phyloP scores from a whole-genome alignment of 1,140 invertebrate species.

The Diorhabda elongata region DNA sequence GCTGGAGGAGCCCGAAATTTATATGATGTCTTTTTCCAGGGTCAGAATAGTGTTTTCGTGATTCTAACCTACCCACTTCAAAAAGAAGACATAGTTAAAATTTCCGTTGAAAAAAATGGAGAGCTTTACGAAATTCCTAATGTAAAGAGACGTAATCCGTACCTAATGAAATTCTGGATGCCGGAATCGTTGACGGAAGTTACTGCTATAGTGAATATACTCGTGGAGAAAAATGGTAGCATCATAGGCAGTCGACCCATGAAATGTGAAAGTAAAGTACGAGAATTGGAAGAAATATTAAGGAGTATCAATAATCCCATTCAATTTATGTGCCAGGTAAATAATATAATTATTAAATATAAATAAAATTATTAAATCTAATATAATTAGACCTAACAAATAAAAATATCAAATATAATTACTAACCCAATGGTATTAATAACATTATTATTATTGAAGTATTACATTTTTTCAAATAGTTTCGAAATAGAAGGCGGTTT shows the following conservation, averaged over 20 bases:
- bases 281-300: constrained; percentile 77
- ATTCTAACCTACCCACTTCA: constrained; percentile 71
- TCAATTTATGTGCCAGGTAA: constrained; percentile 82
- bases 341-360: not conserved
- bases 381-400: too few species aligned
- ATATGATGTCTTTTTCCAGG: constrained; percentile 49
- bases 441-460: too few species aligned
- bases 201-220: constrained; percentile 74
- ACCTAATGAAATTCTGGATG: constrained; percentile 74
- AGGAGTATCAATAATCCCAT: constrained; percentile 72
- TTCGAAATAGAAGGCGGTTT: too few species aligned
- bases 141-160: constrained; percentile 74
- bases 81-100: constrained; percentile 67
- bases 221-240: constrained; percentile 72
- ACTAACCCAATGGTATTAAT: too few species aligned
- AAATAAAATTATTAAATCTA: too few species aligned
- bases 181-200: constrained; percentile 74
- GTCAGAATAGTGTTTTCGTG: constrained; percentile 76
- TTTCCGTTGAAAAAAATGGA: constrained; percentile 73
- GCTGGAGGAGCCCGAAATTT: too few species aligned
- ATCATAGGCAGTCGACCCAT: constrained; percentile 72
- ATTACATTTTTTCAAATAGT: too few species aligned
- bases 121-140: constrained; percentile 69
- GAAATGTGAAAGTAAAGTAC: constrained; percentile 77
- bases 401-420: too few species aligned